phyloP scores from a whole-genome alignment of 1,140 invertebrate genomes.

The Neodiprion virginianus region DNA sequence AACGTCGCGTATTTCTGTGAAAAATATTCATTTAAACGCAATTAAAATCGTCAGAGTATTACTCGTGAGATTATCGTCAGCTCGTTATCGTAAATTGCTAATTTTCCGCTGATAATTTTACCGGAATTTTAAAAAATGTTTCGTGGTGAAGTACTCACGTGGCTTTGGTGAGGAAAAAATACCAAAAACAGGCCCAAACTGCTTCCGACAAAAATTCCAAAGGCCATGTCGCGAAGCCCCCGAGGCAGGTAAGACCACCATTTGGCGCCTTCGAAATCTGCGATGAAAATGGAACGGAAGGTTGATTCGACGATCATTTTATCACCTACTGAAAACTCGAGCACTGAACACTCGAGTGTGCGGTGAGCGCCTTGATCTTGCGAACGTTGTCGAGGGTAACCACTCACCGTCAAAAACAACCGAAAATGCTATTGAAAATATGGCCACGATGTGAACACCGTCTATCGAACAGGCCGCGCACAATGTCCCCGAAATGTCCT shows the following conservation, averaged over 20 bases:
- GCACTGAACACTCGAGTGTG: too few relatives aligned
- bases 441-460: conserved; percentile 48
- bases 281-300: conserved; percentile 14
- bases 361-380: not conserved
- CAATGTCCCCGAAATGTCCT: conserved; percentile 49
- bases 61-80: not conserved
- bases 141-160: conserved; percentile 39
- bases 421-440: conserved; percentile 47
- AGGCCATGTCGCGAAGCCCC: conserved; percentile 45
- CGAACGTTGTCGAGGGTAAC: conserved; percentile 4
- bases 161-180: conserved; percentile 53
- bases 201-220: conserved; percentile 43
- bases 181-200: conserved; percentile 45
- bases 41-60: too few relatives aligned
- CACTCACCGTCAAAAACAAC: conserved; percentile 47
- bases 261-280: conserved; percentile 25
- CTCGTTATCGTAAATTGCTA: not conserved
- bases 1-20: conserved; percentile 43
- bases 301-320: not conserved
- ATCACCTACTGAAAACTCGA: conserved; percentile 24
- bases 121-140: not conserved
- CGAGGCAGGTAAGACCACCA: conserved; percentile 50
- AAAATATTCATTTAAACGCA: conserved; percentile 11
- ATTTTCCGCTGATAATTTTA: too few relatives aligned
- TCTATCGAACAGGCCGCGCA: conserved; percentile 52